Evolutionary conservation across 2,888 invertebrate genomes (phyloP), one percentile per base, ranked within the genome.

Genomic region (Phrixothrix hirtus): DNA sequence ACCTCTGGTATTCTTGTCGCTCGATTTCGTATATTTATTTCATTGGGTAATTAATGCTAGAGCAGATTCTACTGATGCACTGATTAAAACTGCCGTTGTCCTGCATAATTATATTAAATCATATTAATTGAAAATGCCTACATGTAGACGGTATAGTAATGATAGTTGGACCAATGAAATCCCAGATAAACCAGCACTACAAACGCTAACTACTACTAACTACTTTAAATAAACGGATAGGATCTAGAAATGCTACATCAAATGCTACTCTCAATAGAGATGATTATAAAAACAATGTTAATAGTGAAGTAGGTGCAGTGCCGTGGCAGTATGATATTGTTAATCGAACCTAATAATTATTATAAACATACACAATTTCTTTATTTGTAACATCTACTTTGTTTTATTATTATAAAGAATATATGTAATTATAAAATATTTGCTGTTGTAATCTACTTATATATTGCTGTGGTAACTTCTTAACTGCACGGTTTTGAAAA

Each of bases 301-400:
- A 39, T 26, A 30, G 27, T 26, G 34, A 34, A 2, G 16, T 39
- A 15, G 39, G 39, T 15, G 15, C 7, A 6, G 39, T 39, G 2
- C 39, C 39, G 10, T 39, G 39, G 39, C 39, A 39, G 16, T 10
- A 39, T 30, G 16, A 39, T n/a, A n/a, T n/a, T n/a, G n/a, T n/a
- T n/a, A n/a, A n/a, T n/a, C n/a, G n/a, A n/a, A n/a, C n/a, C n/a
- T n/a, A n/a, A n/a, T n/a, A n/a, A n/a, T n/a, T n/a, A n/a, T n/a
- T n/a, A n/a, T n/a, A n/a, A n/a, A n/a, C n/a, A n/a, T n/a, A n/a
- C n/a, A n/a, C n/a, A n/a, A n/a, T n/a, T n/a, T n/a, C n/a, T n/a
- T n/a, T n/a, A n/a, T n/a, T n/a, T n/a, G n/a, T n/a, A n/a, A n/a
- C n/a, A n/a, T n/a, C n/a, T n/a, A n/a, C n/a, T n/a, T n/a, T n/a